Conservation (phyloP, 2,113 vertebrate species). For the Asarcornis scutulata region DNA sequence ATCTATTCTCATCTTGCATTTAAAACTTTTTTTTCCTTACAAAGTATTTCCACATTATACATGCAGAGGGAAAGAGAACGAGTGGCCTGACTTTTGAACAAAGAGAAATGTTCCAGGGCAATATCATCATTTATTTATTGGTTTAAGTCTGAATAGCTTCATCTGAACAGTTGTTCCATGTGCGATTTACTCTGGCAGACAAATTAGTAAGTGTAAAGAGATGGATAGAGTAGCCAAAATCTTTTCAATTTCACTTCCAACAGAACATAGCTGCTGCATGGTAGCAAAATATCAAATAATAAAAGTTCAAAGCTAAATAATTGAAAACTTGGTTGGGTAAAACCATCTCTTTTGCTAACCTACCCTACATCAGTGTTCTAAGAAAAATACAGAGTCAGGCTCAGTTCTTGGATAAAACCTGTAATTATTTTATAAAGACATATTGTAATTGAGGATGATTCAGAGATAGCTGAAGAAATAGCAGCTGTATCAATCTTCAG, state of each 20-base stretch:
- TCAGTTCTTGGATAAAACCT: conserved; percentile 49
- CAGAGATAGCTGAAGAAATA: conserved; percentile 57
- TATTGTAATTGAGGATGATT: conserved; percentile 64
- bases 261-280: neutral
- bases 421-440: conserved; percentile 67
- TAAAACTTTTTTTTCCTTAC: neutral
- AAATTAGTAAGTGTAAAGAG: conserved; percentile 43
- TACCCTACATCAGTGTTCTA: neutral
- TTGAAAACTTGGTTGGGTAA: conserved; percentile 29
- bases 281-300: conserved; percentile 27
- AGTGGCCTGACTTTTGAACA: neutral
- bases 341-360: conserved; percentile 31
- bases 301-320: conserved; percentile 43
- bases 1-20: neutral
- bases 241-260: conserved; percentile 11
- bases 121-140: conserved; percentile 40
- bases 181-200: conserved; percentile 33
- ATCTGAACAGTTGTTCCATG: neutral
- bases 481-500: conserved; percentile 58
- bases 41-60: neutral
- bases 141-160: conserved; percentile 13
- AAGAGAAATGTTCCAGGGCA: neutral
- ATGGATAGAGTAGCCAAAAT: conserved; percentile 16
- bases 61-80: neutral
- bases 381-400: conserved; percentile 11